Base-by-base conservation (phyloP, 2,888 invertebrate species). In the Leptopilina syphax region DNA sequence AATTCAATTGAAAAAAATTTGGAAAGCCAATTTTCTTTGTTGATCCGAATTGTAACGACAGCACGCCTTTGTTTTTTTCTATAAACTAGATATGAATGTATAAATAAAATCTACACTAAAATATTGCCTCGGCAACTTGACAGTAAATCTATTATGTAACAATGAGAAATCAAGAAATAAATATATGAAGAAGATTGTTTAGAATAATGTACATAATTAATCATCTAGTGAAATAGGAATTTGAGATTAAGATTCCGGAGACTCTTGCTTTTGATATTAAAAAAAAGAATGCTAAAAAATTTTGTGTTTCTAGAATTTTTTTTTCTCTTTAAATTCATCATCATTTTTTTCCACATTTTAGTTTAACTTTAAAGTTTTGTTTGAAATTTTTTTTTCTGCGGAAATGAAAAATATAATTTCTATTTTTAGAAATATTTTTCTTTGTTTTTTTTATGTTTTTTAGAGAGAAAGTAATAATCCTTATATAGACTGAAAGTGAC, bases 31-130 rank as follows among this genome's bases (percentile, higher is more conserved):
- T 50, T 47, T 44, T 47, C 9, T 6, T 3, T 4, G 34, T 47
- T 47, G 47, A 47, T 47, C 47, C 47, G 8, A 7, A 47, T 34
- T n/a, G 76, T 81, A 85, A 80, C 87, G 81, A 88, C 85, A 88
- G 85, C 87, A 84, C 85, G 83, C 78, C 84, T 84, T 84, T 77
- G 63, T 9, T 47, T 47, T 82, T 54, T 67, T 83, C 84, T 87
- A 86, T 79, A 80, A 41, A 78, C 86, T 87, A 34, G 34, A 87
- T 41, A 68, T 54, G 34, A 54, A 83, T 78, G 85, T 34, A 34
- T 78, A 77, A 34, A 78, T 80, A 84, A 84, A 76, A 18, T 76
- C 84, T 86, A 87, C 54, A 54, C 82, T 81, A 78, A 24, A 66
- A 63, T 27, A 12, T 76, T 65, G 65, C 66, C 73, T 68, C 80